Conservation (phyloP, 2,797 vertebrate species). For the Sciurus vulgaris region DNA sequence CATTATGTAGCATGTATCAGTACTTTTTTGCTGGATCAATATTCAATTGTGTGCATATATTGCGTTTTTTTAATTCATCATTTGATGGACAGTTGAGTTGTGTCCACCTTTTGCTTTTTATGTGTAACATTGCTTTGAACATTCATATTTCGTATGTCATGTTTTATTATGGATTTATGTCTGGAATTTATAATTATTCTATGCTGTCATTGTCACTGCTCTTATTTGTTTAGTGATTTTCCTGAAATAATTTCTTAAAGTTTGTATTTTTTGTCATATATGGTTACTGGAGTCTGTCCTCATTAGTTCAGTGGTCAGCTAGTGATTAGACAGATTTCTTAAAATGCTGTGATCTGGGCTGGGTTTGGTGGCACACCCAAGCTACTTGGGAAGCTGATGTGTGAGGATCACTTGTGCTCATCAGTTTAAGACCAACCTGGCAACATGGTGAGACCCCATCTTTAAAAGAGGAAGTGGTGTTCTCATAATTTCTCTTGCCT, state of each 20-base stretch:
- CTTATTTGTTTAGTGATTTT: constrained; percentile 15
- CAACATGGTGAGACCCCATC: no score
- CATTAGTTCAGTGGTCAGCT: background rate
- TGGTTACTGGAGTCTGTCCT: background rate
- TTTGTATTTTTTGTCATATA: background rate
- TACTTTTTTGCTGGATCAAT: constrained; percentile 31
- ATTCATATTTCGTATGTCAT: background rate
- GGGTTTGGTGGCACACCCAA: background rate
- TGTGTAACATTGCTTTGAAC: background rate
- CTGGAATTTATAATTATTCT: background rate
- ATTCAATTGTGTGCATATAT: background rate
- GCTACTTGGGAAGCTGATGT: no score
- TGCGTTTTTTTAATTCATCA: background rate
- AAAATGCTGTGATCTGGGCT: background rate
- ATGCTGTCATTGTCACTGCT: background rate
- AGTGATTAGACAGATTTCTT: background rate
- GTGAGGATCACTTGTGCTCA: no score
- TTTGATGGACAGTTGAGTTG: background rate
- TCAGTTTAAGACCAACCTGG: no score
- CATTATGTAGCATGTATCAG: background rate
- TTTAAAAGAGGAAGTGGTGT: background rate
- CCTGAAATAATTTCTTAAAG: background rate
- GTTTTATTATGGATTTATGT: background rate
- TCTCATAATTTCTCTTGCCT: background rate
- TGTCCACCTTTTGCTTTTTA: background rate